phyloP scores from a whole-genome alignment of 1,140 invertebrate species.

The Papilio polytes region DNA sequence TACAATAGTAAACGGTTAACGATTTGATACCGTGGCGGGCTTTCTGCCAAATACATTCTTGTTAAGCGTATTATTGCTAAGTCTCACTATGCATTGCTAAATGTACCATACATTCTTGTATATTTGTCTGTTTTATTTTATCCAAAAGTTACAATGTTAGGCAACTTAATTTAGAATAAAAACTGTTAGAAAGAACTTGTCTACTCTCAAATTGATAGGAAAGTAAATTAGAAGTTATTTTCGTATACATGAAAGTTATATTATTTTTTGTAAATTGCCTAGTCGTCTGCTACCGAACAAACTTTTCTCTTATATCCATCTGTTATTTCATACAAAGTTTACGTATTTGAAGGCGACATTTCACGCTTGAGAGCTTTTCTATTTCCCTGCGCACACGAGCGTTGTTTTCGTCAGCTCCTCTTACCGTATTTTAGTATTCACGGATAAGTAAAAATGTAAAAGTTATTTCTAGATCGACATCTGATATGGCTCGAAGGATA shows the following conservation, averaged over 20 bases:
- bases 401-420: not conserved
- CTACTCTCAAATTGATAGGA: not conserved
- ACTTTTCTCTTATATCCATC: not conserved
- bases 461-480: not conserved
- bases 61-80: not conserved
- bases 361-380: slow-evolving; percentile 29
- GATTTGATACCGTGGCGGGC: not conserved
- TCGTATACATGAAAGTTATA: not conserved
- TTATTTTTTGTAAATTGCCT: slow-evolving; percentile 16
- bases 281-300: not conserved
- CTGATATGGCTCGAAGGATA: not conserved
- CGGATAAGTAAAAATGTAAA: not conserved
- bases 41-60: slow-evolving; percentile 18
- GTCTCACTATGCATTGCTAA: slow-evolving; percentile 6
- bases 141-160: no score
- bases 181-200: no score
- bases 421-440: not conserved
- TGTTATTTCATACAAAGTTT: slow-evolving; percentile 23
- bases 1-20: not conserved
- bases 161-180: no score
- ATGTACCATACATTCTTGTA: not conserved
- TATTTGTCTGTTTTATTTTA: not conserved
- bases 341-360: slow-evolving; percentile 33
- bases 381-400: slow-evolving; percentile 22
- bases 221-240: not conserved